Evolutionary conservation across 2,797 vertebrate genomes (phyloP), one percentile per base, ranked within the genome.

Genomic region (Pseudochaenichthys georgianus): DNA sequence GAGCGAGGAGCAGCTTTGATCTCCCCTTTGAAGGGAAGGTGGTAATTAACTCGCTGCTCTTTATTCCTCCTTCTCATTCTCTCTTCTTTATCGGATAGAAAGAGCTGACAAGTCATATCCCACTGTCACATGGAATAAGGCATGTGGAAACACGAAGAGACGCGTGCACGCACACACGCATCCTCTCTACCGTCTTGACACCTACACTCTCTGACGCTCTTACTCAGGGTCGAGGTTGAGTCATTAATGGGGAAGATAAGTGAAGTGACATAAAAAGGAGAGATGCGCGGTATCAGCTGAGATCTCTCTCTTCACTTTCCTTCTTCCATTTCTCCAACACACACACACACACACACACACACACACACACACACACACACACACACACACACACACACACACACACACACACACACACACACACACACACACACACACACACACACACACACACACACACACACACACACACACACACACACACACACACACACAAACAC

Each of bases 21-120:
- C 90, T 92, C 77, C 42, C 60, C 88, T 91, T 92, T 92, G 91
- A 92, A 87, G 86, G 83, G 64, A 83, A 76, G 54, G 55, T 90
- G 85, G 85, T 89, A 89, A 92, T 89, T 92, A 90, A 92, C 74
- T 90, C 70, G 13, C 59, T 70, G 78, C 81, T 88, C 85, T 88
- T 90, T 90, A 85, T 87, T 87, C 80, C 50, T 73, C 73, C 70
- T 58, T 84, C 69, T 73, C 70, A 53, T 80, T 57, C 73, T 11
- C 15, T 78, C 52, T 54, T 34, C n/a, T 19, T 9, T 47, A 83
- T 82, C 28, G 42, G 68, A 74, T 42, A 60, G 64, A 86, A 80
- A 70, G 70, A 70, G 75, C 28, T 31, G 65, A 83, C 58, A 85
- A 83, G 73, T 77, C 78, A 59, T 61, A 83, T 73, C 73, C 31